Conservation (phyloP, 2,113 vertebrate genomes). For the Atrichornis clamosus region DNA sequence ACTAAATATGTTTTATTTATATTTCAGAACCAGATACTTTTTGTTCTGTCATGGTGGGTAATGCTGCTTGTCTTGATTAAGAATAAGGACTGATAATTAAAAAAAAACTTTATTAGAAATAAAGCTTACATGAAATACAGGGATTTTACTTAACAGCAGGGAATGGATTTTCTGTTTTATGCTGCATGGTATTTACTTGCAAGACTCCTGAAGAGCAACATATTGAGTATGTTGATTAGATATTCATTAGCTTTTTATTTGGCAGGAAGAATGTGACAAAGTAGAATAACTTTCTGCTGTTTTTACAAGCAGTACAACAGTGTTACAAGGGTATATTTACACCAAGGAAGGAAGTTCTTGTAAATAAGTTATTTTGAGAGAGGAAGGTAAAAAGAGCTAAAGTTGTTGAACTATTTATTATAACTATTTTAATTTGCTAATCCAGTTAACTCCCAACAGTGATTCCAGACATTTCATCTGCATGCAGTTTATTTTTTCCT, state of each 20-base stretch:
- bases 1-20: neutral
- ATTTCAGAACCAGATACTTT: neutral
- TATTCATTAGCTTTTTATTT: neutral
- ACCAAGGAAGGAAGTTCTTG: conserved; percentile 26
- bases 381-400: neutral
- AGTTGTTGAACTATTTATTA: neutral
- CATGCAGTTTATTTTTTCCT: neutral
- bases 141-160: neutral
- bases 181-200: neutral
- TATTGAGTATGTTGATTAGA: neutral
- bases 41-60: neutral
- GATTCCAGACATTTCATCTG: neutral
- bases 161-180: neutral
- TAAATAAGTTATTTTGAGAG: conserved; percentile 29
- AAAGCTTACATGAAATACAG: neutral
- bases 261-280: neutral
- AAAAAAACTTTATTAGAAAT: neutral
- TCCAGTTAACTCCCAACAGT: neutral
- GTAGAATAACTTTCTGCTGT: neutral
- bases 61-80: neutral
- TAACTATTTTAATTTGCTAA: neutral
- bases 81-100: neutral
- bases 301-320: neutral
- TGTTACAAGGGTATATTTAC: neutral
- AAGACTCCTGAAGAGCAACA: neutral